Base-by-base conservation (phyloP, 2,888 invertebrate species). In the Neocrepidodera transversa region DNA sequence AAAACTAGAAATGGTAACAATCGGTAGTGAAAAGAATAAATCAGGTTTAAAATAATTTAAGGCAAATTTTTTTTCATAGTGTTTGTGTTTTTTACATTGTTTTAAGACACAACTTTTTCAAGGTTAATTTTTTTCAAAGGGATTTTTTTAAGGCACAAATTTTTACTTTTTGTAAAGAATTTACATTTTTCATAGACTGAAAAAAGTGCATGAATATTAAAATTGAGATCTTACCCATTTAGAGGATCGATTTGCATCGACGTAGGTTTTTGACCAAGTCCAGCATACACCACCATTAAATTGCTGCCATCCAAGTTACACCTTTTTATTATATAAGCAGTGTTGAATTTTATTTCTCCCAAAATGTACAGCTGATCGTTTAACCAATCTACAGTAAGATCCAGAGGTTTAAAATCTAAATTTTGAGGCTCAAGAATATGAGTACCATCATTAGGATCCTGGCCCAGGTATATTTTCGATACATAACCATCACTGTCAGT, bases 161-260 rank as follows among this genome's bases (percentile, higher is more conserved):
- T n/a, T n/a, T n/a, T n/a, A n/a, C n/a, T n/a, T n/a, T n/a, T n/a
- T n/a, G n/a, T n/a, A n/a, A n/a, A n/a, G n/a, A n/a, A n/a, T n/a
- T n/a, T n/a, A n/a, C n/a, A n/a, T n/a, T n/a, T n/a, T n/a, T n/a
- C n/a, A n/a, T n/a, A n/a, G n/a, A n/a, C n/a, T n/a, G n/a, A n/a
- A n/a, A n/a, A n/a, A n/a, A n/a, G n/a, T n/a, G n/a, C n/a, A n/a
- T n/a, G n/a, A n/a, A n/a, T n/a, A n/a, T n/a, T n/a, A 23, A 23
- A 6, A 23, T 5, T 23, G 6, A 6, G 23, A 23, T 52, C 82
- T 80, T 79, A 91, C 85, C 96, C 97, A 77, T 96, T 96, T 72
- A 92, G 89, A 26, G 97, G 93, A 82, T 97, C 97, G 0, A 95
- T 91, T 81, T 93, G 90, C 67, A 97, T 86, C 71, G 93, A 91